A percentile compares a stretch with the other conserved stretches of the same genome.
These are phyloP conservation scores for Chlorops oryzae DNA, from an alignment of 1,140 invertebrate species.

Conservation along the genomic window DNA sequence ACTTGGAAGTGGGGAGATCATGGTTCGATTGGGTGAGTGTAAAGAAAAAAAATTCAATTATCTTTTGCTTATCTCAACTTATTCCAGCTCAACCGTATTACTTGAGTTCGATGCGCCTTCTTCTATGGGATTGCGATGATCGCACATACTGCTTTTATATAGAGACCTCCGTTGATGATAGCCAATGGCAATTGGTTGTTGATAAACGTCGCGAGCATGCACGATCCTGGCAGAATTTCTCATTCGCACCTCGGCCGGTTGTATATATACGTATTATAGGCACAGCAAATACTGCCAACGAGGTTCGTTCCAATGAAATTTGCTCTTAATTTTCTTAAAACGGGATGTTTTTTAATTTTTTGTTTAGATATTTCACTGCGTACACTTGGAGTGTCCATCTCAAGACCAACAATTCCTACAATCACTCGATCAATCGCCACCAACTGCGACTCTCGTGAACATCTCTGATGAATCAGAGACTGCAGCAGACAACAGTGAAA, in stretches of 20 bases:
- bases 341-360: slow-evolving; percentile 1
- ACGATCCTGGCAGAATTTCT: slow-evolving; percentile 85
- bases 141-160: slow-evolving; percentile 93
- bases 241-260: slow-evolving; percentile 74
- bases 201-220: slow-evolving; percentile 54
- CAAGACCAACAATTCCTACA: slow-evolving; percentile 45
- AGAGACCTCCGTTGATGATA: slow-evolving; percentile 89
- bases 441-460: no score
- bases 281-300: slow-evolving; percentile 94
- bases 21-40: slow-evolving; percentile 75
- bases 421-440: no score
- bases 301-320: slow-evolving; percentile 53
- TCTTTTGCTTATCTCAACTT: neutral
- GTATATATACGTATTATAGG: slow-evolving; percentile 93
- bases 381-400: slow-evolving; percentile 94
- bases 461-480: no score
- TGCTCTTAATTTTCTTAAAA: neutral
- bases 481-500: no score
- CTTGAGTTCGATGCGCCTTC: slow-evolving; percentile 80
- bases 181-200: slow-evolving; percentile 81
- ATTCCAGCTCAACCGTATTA: slow-evolving; percentile 77
- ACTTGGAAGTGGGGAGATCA: slow-evolving; percentile 88
- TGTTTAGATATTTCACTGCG: slow-evolving; percentile 88
- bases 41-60: neutral
- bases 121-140: slow-evolving; percentile 98